A percentile compares a stretch with the other conserved stretches of the same genome.
These are phyloP conservation scores for Pollenia angustigena DNA, from an alignment of 2,888 invertebrate species.

Conservation along the genomic window DNA sequence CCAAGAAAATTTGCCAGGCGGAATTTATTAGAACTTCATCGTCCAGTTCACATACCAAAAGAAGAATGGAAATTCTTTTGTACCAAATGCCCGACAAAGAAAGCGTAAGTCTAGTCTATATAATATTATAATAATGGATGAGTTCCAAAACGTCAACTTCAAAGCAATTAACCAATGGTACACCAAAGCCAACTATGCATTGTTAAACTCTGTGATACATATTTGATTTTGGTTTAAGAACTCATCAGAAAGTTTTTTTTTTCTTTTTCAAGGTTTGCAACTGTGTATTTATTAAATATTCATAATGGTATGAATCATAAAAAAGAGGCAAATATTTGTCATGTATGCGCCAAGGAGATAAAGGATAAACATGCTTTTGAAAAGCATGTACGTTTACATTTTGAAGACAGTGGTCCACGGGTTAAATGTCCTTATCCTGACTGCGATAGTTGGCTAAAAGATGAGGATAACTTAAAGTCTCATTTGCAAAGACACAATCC, in stretches of 20 bases:
- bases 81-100: conserved; percentile 81
- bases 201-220: no score
- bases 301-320: conserved; percentile 78
- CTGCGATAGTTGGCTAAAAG: conserved; percentile 83
- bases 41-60: conserved; percentile 77
- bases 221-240: no score
- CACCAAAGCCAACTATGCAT: no score
- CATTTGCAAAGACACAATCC: conserved; percentile 81
- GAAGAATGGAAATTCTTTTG: conserved; percentile 80
- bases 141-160: no score
- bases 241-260: background rate
- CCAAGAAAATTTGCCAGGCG: conserved; percentile 81
- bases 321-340: conserved; percentile 81
- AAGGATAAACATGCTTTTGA: conserved; percentile 81
- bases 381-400: conserved; percentile 81
- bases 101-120: conserved; percentile 51
- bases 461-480: conserved; percentile 81
- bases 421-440: conserved; percentile 82
- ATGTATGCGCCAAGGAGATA: conserved; percentile 83
- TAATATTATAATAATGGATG: no score
- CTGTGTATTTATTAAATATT: conserved; percentile 79
- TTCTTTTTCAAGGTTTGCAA: conserved; percentile 79
- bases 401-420: conserved; percentile 80
- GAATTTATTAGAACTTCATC: conserved; percentile 81
- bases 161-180: no score